Percentiles rank a stretch among this genome's conserved stretches.
Evolutionary conservation across 2,113 vertebrate species (phyloP).

Genomic region (Genyomyrus donnyi): DNA sequence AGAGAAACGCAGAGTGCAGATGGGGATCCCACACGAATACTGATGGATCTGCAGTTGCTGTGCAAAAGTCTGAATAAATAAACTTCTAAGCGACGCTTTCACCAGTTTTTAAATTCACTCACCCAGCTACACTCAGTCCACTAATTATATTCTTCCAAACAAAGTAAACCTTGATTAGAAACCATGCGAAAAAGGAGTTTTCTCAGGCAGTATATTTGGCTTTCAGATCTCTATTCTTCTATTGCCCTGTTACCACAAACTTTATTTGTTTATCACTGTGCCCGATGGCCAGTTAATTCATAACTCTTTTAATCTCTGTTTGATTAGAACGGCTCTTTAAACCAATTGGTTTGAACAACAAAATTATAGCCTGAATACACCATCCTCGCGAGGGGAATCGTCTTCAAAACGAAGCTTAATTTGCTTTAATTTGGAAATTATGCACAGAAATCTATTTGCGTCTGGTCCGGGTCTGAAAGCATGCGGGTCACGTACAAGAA

Average conservation of each 20-base stretch:
- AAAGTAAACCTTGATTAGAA: not conserved
- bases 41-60: not conserved
- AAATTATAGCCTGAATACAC: not conserved
- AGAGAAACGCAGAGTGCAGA: not conserved
- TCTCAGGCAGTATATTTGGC: not conserved
- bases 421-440: not conserved
- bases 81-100: not conserved
- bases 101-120: not conserved
- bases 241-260: not conserved
- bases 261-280: not conserved
- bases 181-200: not conserved
- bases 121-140: not conserved
- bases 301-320: conserved; percentile 8
- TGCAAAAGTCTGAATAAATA: not conserved
- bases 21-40: not conserved
- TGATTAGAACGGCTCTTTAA: not conserved
- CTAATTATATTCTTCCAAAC: not conserved
- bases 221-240: not conserved
- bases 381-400: not conserved
- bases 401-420: not conserved
- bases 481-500: not conserved
- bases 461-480: not conserved
- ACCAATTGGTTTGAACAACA: conserved; percentile 3
- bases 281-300: not conserved
- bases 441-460: not conserved